These are phyloP conservation scores for Falcunculus frontatus DNA, from an alignment of 2,113 vertebrate species.

Conservation along the genomic window DNA sequence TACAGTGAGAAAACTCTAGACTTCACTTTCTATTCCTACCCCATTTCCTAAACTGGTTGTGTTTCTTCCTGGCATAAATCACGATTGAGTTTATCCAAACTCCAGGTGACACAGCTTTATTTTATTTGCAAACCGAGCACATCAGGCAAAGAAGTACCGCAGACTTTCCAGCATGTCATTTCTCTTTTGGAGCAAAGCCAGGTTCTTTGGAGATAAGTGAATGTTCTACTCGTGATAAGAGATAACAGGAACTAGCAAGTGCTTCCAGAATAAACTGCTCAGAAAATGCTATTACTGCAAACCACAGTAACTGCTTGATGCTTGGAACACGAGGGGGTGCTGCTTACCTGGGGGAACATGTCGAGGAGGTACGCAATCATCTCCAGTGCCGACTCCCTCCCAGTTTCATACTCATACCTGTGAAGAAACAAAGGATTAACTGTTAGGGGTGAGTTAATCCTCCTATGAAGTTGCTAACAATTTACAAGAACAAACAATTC, in stretches of 20 bases:
- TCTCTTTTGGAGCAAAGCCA: not conserved
- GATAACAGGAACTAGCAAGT: not conserved
- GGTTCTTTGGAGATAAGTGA: not conserved
- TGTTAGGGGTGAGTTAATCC: not conserved
- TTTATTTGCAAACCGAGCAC: not conserved
- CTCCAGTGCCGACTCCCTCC: constrained; percentile 90
- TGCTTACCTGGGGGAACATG: constrained; percentile 84
- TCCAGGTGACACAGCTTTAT: not conserved
- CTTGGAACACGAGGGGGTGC: not conserved
- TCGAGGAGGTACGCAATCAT: constrained; percentile 89
- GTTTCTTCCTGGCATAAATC: not conserved
- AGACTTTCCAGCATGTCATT: not conserved
- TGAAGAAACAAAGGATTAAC: not conserved
- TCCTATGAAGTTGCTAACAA: not conserved
- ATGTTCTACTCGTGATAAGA: not conserved
- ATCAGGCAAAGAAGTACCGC: not conserved
- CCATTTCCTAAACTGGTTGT: not conserved
- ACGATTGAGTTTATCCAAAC: not conserved
- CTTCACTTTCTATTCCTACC: not conserved
- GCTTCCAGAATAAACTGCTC: not conserved
- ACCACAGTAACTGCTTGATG: not conserved
- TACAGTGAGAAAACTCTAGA: not conserved
- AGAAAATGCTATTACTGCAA: not conserved
- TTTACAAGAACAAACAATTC: not conserved
- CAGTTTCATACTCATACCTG: constrained; percentile 91